Percentiles rank a stretch among this genome's conserved stretches.
Conservation (phyloP, 2,797 vertebrate species). For the Anolis apletophallus region DNA sequence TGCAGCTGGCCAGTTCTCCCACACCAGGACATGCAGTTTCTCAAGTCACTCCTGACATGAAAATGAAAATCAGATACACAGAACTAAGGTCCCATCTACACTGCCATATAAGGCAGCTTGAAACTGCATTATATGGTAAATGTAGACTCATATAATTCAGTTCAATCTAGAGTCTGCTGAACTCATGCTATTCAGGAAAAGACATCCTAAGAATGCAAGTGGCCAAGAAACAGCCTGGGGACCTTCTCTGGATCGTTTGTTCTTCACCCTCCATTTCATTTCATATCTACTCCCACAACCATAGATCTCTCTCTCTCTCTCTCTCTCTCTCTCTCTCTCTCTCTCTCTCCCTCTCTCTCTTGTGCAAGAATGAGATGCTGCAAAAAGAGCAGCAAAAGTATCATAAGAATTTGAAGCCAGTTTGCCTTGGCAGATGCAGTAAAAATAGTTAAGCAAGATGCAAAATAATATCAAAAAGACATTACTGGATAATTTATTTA, state of each 20-base stretch:
- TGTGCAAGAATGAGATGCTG: slow-evolving; percentile 11
- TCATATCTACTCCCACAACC: neutral
- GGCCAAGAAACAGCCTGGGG: too few species aligned
- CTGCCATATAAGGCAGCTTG: too few species aligned
- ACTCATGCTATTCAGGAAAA: too few species aligned
- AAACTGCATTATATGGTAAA: too few species aligned
- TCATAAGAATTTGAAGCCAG: neutral
- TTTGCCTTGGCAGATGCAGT: neutral
- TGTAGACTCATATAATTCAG: too few species aligned
- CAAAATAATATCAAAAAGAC: neutral
- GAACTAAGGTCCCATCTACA: too few species aligned
- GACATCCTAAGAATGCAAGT: neutral
- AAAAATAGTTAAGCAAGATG: slow-evolving; percentile 18
- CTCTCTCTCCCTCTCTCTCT: neutral
- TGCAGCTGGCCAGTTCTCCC: too few species aligned
- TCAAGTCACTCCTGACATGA: too few species aligned
- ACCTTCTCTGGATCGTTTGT: too few species aligned
- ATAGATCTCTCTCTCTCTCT: neutral
- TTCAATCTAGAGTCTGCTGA: too few species aligned
- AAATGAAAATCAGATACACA: too few species aligned
- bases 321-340: neutral
- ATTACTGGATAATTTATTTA: neutral
- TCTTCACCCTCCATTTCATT: neutral
- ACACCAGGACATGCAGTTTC: too few species aligned
- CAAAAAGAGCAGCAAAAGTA: slow-evolving; percentile 31